Conservation (phyloP, 2,113 vertebrate species). For the Bungarus multicinctus region DNA sequence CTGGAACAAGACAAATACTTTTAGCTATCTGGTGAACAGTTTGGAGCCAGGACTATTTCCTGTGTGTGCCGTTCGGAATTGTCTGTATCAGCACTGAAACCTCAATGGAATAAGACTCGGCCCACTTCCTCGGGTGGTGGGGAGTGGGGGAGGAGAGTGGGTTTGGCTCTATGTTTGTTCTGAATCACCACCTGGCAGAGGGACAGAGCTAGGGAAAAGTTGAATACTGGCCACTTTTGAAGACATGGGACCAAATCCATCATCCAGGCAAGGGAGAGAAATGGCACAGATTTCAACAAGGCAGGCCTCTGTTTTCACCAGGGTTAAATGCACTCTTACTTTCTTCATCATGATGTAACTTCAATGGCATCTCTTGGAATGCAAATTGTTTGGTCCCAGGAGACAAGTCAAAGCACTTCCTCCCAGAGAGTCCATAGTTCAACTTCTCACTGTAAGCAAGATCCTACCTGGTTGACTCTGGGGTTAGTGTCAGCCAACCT, state of each 20-base stretch:
- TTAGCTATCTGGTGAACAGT: background rate
- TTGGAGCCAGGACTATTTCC: conserved; percentile 33
- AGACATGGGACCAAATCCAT: conserved; percentile 54
- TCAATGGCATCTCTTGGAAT: conserved; percentile 13
- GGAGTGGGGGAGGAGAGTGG: conserved; percentile 16
- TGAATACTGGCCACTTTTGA: conserved; percentile 60
- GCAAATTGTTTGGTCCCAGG: background rate
- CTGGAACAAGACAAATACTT: conserved; percentile 30
- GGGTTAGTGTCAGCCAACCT: background rate
- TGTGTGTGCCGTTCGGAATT: conserved; percentile 4
- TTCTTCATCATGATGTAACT: conserved; percentile 2
- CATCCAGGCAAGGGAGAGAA: conserved; percentile 16
- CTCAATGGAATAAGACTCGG: conserved; percentile 47
- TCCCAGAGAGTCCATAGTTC: background rate
- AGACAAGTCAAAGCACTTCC: background rate
- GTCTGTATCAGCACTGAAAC: conserved; percentile 39
- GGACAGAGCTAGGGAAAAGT: conserved; percentile 65
- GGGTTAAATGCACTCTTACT: rapidly evolving
- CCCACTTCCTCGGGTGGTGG: background rate
- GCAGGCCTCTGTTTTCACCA: background rate
- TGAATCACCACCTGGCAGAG: conserved; percentile 62
- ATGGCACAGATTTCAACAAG: conserved; percentile 38
- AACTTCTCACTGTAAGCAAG: background rate
- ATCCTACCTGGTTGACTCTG: background rate
- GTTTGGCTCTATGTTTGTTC: conserved; percentile 47